Evolutionary conservation across 1,140 invertebrate species (phyloP), one percentile per base, ranked within the genome.

Genomic region (Aphelenchoides besseyi): DNA sequence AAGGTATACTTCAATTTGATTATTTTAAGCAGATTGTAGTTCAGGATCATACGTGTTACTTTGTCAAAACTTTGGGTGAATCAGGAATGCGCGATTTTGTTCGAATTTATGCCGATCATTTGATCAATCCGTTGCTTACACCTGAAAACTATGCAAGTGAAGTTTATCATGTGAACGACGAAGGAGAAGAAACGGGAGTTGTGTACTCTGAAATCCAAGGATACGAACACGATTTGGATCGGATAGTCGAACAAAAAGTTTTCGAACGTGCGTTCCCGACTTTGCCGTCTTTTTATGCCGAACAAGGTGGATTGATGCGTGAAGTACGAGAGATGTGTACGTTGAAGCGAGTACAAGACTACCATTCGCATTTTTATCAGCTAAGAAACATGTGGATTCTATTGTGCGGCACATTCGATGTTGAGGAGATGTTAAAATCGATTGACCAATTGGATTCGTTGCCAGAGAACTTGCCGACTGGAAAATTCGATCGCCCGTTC

Each of bases 151-250:
- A 90, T 86, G 85, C 89, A 9, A 95, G 93, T 16, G 93, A 96
- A 87, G 92, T 96, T 1, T 92, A 96, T 86, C 93, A 95, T 84
- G 88, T 95, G 57, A 92, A 91, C 82, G 90, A 89, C 2, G 89
- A 92, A 72, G 94, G 92, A 1, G 89, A 92, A 77, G 90, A 96
- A 88, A 91, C 90, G 35, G 94, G 94, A 35, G 91, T 95, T 32
- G 92, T 95, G 0, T 96, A 95, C 84, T 92, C 91, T 85, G 93
- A 96, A 87, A 94, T 95, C 91, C 92, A 95, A 83, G 90, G 90
- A 26, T 59, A 79, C 9, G 82, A 83, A 55, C 68, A 73, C 3
- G 30, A 83, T 8, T 78, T 83, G 80, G 78, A 83, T 3, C 52
- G 37, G 0, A 74, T 84, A n/a, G 68, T 83, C n/a, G 53, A 63